Evolutionary conservation across 2,888 invertebrate species (phyloP), one percentile per base, ranked within the genome.

Genomic region (Bellardia bayeri): DNA sequence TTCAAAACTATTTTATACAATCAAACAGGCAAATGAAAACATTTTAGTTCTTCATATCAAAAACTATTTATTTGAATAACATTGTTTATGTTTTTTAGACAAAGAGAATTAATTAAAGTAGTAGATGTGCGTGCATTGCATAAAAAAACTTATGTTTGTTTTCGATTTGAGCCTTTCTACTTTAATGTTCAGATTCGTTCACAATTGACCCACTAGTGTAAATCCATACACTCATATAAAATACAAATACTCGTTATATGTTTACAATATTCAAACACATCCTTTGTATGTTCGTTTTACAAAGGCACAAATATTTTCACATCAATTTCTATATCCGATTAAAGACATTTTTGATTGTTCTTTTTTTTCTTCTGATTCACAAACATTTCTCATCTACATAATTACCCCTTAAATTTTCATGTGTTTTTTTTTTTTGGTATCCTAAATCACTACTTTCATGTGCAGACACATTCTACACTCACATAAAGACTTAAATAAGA

Each of bases 281-380:
- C 42, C 30, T 58, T 30, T 58, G 23, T 58, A 58, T 74, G 42
- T 45, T 45, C 13, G 58, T 30, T 58, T 74, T 56, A 14, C 14
- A 42, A 61, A 40, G 13, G 42, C 14, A 58, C 45, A 42, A 42
- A 58, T 58, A 23, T 42, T 33, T 45, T 72, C 2, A 40, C 42
- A 30, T 54, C 13, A 3, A 51, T 51, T 33, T 54, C 33, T 51
- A 51, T 37, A 71, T 40, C 72, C 72, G 72, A 72, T 72, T 72
- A 72, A 42, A 72, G 72, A 72, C 37, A 42, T 42, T 72, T 72
- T 58, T 72, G 40, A 40, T 56, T 72, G 16, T 56, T 58, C 56
- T 56, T 7, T n/a, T 13, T 56, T 56, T 23, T 49, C 33, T 58
- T 74, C 6, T 23, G 23, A 23, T 16, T 3, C 40, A 42, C 23